phyloP scores from a whole-genome alignment of 1,140 invertebrate genomes.

The Lamellibrachia luymesi region DNA sequence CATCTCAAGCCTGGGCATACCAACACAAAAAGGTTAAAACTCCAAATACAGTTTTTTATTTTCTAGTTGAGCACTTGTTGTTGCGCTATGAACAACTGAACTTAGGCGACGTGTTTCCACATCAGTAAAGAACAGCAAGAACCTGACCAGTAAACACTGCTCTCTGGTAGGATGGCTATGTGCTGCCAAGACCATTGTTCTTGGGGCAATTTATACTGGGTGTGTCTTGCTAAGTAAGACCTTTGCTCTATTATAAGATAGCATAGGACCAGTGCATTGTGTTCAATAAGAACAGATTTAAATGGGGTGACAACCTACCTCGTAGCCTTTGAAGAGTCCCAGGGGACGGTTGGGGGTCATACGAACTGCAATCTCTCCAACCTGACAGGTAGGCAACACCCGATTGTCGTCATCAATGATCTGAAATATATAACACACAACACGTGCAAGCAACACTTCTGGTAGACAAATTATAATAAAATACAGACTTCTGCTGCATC shows the following conservation, averaged over 20 bases:
- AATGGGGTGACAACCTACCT: background rate
- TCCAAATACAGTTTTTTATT: background rate
- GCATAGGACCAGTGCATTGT: background rate
- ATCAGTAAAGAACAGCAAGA: conserved; percentile 28
- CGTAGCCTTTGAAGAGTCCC: conserved; percentile 8
- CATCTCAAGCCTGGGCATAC: background rate
- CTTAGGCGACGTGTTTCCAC: background rate
- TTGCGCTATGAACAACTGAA: background rate
- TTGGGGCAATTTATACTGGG: background rate
- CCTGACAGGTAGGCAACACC: conserved; percentile 43
- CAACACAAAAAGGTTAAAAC: background rate
- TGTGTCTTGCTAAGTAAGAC: background rate
- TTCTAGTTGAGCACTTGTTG: background rate
- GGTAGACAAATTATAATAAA: too few species aligned
- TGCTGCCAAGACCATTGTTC: background rate
- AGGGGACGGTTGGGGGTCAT: conserved; percentile 20
- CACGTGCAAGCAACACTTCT: background rate
- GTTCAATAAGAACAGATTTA: background rate
- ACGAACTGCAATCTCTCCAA: conserved; percentile 56
- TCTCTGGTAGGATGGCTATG: conserved; percentile 32
- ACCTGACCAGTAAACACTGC: conserved; percentile 46
- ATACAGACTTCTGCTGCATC: background rate
- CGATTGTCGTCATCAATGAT: conserved; percentile 56
- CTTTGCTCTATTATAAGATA: background rate
- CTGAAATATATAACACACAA: conserved; percentile 31